Conservation (phyloP, 2,888 invertebrate species). For the Melinaea menophilus region DNA sequence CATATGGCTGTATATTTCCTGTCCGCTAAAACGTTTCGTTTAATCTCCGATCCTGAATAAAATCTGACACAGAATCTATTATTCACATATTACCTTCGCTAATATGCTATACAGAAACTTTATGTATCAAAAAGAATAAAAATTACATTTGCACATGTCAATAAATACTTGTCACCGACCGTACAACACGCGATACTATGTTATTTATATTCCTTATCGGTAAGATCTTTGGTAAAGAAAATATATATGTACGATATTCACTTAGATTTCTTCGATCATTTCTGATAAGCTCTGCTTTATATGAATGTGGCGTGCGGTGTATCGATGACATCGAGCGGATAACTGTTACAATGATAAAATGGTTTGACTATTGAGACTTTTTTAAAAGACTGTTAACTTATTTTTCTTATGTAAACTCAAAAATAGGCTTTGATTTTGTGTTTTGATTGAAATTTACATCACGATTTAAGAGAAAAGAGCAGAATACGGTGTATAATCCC, state of each 20-base stretch:
- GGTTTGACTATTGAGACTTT: conserved; percentile 16
- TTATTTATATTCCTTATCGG: conserved; percentile 29
- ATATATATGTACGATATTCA: conserved; percentile 21
- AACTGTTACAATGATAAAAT: conserved; percentile 18
- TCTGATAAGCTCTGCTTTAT: conserved; percentile 28
- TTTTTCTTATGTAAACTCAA: too few species aligned
- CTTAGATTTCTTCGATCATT: conserved; percentile 21
- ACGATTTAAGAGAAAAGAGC: too few species aligned
- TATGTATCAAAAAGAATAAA: conserved; percentile 12
- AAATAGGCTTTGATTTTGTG: too few species aligned
- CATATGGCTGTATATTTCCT: conserved; percentile 31
- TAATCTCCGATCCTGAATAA: conserved; percentile 69
- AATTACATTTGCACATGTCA: conserved; percentile 17
- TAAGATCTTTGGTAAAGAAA: conserved; percentile 25
- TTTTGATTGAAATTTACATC: too few species aligned
- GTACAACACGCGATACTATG: conserved; percentile 26
- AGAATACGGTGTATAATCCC: too few species aligned
- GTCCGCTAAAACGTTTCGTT: conserved; percentile 64
- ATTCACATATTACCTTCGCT: conserved; percentile 10
- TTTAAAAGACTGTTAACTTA: too few species aligned
- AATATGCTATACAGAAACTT: conserved; percentile 7
- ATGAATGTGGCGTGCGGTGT: conserved; percentile 24
- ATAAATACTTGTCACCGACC: conserved; percentile 9
- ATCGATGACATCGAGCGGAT: conserved; percentile 11
- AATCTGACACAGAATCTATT: conserved; percentile 34